Conservation (phyloP, 1,140 invertebrate species). For the Mya arenaria region DNA sequence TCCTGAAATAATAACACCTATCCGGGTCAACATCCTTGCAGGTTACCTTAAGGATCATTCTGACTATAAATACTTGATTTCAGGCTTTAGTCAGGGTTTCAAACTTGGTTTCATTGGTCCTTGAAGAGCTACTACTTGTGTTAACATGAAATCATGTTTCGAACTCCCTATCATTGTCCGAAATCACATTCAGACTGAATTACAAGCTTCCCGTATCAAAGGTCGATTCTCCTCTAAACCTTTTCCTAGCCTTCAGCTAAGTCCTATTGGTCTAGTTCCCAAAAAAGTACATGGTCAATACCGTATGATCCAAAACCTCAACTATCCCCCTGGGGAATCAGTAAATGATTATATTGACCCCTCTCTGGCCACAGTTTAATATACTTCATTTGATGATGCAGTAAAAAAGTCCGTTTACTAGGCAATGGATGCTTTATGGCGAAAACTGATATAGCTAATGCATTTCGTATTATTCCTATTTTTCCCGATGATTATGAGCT, state of each 20-base stretch:
- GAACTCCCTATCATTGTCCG: not conserved
- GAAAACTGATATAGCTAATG: conserved; percentile 54
- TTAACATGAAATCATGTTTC: not conserved
- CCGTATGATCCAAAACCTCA: conserved; percentile 57
- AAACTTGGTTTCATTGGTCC: not conserved
- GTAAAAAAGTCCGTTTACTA: conserved; percentile 1
- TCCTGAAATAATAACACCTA: not conserved
- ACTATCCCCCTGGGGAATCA: conserved; percentile 34
- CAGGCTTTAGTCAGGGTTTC: conserved; percentile 21
- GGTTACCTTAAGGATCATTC: not conserved
- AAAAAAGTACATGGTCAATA: conserved; percentile 51
- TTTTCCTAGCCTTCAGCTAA: not conserved
- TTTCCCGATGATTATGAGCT: conserved; percentile 42
- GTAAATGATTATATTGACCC: conserved; percentile 49
- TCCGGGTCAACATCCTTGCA: not conserved
- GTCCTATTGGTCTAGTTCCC: conserved; percentile 48
- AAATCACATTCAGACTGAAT: conserved; percentile 42
- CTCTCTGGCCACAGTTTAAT: conserved; percentile 21
- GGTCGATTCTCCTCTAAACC: conserved; percentile 3
- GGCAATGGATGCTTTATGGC: conserved; percentile 18
- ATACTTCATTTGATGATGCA: conserved; percentile 42
- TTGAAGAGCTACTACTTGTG: not conserved
- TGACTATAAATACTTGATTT: not conserved
- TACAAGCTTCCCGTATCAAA: not conserved
- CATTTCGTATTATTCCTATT: conserved; percentile 47